Conservation (phyloP, 1,140 invertebrate genomes). For the Leptinotarsa undecemlineata region DNA sequence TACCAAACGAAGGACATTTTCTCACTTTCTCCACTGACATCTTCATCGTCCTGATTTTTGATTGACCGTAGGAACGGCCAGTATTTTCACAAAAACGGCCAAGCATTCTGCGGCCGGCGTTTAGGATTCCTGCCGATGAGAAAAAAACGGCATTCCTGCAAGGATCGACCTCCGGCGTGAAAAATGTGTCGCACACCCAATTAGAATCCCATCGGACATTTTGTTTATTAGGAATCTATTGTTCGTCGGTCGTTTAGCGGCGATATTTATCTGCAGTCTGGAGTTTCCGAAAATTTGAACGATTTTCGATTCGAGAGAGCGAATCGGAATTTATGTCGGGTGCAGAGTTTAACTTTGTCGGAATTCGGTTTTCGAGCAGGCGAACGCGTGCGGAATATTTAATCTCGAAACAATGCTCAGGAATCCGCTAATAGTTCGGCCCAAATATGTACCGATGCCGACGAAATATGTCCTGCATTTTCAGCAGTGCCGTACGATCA, state of each 20-base stretch:
- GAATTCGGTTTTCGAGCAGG: slow-evolving; percentile 39
- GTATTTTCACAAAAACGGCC: not conserved
- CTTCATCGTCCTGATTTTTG: not conserved
- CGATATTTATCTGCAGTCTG: slow-evolving; percentile 15
- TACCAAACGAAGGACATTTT: too few species aligned
- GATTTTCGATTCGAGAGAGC: not conserved
- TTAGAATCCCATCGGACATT: slow-evolving; percentile 13
- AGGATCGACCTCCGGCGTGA: slow-evolving; percentile 1
- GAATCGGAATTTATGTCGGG: slow-evolving; percentile 14
- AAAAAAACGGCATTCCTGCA: not conserved
- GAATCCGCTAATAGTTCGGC: slow-evolving; percentile 48
- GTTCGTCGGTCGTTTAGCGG: slow-evolving; percentile 14
- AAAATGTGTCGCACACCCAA: slow-evolving; percentile 13
- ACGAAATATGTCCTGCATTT: slow-evolving; percentile 44
- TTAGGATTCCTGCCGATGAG: not conserved
- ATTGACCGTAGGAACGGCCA: not conserved
- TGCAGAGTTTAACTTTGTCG: slow-evolving; percentile 11
- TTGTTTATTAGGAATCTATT: slow-evolving; percentile 24
- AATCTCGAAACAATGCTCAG: slow-evolving; percentile 47
- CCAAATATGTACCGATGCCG: slow-evolving; percentile 46
- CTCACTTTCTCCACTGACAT: too few species aligned
- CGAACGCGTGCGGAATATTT: slow-evolving; percentile 48
- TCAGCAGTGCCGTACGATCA: slow-evolving; percentile 23
- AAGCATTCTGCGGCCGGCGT: not conserved
- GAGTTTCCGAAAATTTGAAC: slow-evolving; percentile 26